phyloP scores from a whole-genome alignment of 2,888 invertebrate species.

The Antitype chi region DNA sequence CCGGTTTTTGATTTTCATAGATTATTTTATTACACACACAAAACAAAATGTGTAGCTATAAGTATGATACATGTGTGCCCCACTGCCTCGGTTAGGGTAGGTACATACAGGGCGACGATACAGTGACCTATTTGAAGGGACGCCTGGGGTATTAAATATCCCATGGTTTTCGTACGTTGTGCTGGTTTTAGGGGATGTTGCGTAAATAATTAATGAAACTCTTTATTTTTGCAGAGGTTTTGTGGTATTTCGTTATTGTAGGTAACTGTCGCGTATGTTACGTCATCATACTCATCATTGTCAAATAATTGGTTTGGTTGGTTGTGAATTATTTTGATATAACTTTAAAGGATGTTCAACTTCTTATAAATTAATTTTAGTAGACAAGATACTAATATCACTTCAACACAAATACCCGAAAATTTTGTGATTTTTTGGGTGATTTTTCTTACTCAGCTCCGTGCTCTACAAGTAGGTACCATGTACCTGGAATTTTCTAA shows the following conservation, averaged over 20 bases:
- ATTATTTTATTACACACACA: background rate
- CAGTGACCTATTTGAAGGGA: constrained; percentile 76
- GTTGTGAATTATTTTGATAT: background rate
- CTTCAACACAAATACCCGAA: background rate
- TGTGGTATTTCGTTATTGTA: background rate
- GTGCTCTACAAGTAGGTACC: background rate
- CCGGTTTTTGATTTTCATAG: background rate
- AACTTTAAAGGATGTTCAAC: background rate
- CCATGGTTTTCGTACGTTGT: constrained; percentile 42
- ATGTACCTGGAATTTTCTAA: background rate
- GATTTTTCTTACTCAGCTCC: background rate
- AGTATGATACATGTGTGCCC: constrained; percentile 66
- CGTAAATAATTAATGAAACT: constrained; percentile 38
- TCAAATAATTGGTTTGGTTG: background rate
- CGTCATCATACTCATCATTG: background rate
- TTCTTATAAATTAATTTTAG: background rate
- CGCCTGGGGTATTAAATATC: constrained; percentile 58
- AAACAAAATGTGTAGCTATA: constrained; percentile 1
- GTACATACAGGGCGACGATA: constrained; percentile 57
- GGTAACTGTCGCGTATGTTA: background rate
- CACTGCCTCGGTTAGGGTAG: constrained; percentile 72
- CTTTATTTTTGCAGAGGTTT: constrained; percentile 16
- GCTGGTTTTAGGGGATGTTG: constrained; percentile 38
- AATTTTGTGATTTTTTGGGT: background rate
- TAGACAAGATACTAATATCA: background rate